phyloP scores from a whole-genome alignment of 2,888 invertebrate species.

The Onchidella celtica region DNA sequence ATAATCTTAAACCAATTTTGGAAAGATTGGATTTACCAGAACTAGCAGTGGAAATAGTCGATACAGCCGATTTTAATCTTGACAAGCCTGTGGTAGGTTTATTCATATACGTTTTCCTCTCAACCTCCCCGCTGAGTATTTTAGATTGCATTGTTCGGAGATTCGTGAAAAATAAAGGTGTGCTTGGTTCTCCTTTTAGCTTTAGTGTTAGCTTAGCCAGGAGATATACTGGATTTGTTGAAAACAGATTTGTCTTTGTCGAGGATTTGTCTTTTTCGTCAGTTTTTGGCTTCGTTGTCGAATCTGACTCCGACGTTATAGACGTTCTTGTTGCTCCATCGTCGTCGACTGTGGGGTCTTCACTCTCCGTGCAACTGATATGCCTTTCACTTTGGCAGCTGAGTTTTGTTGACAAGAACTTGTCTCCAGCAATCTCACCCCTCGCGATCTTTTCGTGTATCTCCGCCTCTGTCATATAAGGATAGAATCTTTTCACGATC shows the following conservation, averaged over 20 bases:
- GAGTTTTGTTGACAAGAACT: conserved; percentile 45
- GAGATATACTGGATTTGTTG: conserved; percentile 7
- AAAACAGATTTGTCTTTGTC: not conserved
- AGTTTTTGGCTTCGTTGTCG: not conserved
- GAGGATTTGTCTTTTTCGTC: not conserved
- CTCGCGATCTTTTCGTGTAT: conserved; percentile 69
- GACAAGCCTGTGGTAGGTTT: conserved; percentile 5
- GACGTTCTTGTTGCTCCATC: not conserved
- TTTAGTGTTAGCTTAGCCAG: conserved; percentile 51
- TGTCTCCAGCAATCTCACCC: conserved; percentile 64
- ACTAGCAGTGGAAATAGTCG: conserved; percentile 55
- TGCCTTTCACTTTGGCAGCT: not conserved
- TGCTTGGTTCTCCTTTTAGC: conserved; percentile 34
- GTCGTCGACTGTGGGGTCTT: not conserved
- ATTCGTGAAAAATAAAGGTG: conserved; percentile 66
- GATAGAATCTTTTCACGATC: conserved; percentile 64
- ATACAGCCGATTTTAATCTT: conserved; percentile 46
- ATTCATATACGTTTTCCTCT: conserved; percentile 53
- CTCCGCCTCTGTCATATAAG: conserved; percentile 63
- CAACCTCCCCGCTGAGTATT: conserved; percentile 63
- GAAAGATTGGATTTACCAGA: conserved; percentile 19
- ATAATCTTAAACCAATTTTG: not conserved
- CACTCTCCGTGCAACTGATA: not conserved
- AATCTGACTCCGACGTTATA: not conserved
- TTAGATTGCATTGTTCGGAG: conserved; percentile 70